Evolutionary conservation across 2,888 invertebrate species (phyloP), one percentile per base, ranked within the genome.

Genomic region (Netelia melanura): DNA sequence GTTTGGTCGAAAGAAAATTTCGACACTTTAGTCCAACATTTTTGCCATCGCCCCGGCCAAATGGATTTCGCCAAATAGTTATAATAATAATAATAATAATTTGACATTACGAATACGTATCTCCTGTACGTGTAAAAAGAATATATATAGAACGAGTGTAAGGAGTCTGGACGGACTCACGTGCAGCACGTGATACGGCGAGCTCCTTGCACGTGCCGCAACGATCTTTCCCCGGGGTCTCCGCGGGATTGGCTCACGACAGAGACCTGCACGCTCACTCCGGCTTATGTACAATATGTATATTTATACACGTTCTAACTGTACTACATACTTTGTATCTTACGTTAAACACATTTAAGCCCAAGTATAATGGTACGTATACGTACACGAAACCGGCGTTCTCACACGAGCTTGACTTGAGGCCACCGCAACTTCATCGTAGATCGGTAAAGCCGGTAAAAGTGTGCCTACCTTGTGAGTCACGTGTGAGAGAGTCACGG

Each of bases 111-210:
- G 14, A 3, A 52, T 52, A 52, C n/a, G 2, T 14, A 52, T 14
- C 3, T 14, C n/a, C 8, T 52, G n/a, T 58, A 9, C n/a, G 21
- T 58, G 9, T 21, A 17, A 21, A 58, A 58, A 17, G 17, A 17
- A 17, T 25, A 25, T 58, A 21, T 58, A 5, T 23, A 58, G 2
- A 8, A 38, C n/a, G 23, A 78, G 70, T 38, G 70, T 65, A 81
- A 65, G 83, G 81, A 82, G 88, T 67, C 44, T 44, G 68, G 83
- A 77, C 62, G 75, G 81, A 88, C 90, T 90, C 92, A 92, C 93
- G 92, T 91, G 92, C 90, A 64, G 90, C 92, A 91, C 92, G 92
- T 92, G 92, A 92, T 90, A 88, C 88, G 89, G 87, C 90, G 88
- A 89, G 89, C 88, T 89, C 86, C 77, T 62, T 90, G 88, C 92